phyloP scores from a whole-genome alignment of 2,888 invertebrate genomes.

The Eledone cirrhosa region DNA sequence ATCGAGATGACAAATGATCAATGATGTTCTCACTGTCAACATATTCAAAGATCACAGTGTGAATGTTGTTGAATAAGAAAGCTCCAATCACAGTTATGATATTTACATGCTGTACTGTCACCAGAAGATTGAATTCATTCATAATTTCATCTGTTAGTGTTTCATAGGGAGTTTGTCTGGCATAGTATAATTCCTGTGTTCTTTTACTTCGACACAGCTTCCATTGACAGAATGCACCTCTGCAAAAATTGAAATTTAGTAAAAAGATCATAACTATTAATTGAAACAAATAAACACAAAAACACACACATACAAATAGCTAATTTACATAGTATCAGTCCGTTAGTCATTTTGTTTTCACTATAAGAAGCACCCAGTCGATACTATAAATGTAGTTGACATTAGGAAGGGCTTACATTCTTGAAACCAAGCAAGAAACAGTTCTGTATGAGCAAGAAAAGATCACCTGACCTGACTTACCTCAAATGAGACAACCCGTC shows the following conservation, averaged over 20 bases:
- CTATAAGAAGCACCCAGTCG: too few species aligned
- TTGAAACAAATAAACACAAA: background rate
- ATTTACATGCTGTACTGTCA: conserved; percentile 83
- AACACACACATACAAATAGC: background rate
- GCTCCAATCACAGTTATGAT: conserved; percentile 73
- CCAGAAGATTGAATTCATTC: conserved; percentile 83
- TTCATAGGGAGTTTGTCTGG: conserved; percentile 75
- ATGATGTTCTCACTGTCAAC: conserved; percentile 89
- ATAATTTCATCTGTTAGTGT: conserved; percentile 71
- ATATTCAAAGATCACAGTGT: conserved; percentile 68
- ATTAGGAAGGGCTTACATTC: too few species aligned
- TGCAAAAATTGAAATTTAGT: background rate
- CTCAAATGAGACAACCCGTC: too few species aligned
- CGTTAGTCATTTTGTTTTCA: too few species aligned
- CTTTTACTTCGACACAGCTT: conserved; percentile 71
- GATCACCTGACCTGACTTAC: too few species aligned
- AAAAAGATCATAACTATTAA: background rate
- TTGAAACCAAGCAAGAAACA: too few species aligned
- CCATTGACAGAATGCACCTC: conserved; percentile 72
- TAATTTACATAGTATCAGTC: too few species aligned
- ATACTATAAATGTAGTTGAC: too few species aligned
- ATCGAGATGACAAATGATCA: conserved; percentile 85
- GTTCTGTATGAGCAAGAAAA: too few species aligned
- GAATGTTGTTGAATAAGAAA: conserved; percentile 66
- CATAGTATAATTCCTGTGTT: conserved; percentile 79